Evolutionary conservation across 2,113 vertebrate species (phyloP), one percentile per base, ranked within the genome.

Genomic region (Gila orcuttii): DNA sequence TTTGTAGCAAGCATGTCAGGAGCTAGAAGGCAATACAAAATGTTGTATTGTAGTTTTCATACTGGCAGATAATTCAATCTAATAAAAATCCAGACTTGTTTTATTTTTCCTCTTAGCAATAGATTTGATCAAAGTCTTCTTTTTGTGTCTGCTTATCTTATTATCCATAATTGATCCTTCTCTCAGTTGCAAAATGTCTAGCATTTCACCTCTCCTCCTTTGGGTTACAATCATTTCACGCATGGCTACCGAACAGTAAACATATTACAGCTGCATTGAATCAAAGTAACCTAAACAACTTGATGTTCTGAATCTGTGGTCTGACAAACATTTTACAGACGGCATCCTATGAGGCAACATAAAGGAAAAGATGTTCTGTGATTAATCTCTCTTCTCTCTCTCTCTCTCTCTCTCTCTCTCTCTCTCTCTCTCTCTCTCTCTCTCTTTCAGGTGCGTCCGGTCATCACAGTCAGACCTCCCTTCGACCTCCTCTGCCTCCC

Each of bases 401-500:
- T 79, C 86, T 36, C 33, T 55, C 86, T 92, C 87, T 89, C 47
- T 79, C 86, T 33, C 12, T 55, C 45, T 47, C 47, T 79, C 86
- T 73, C 17, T 50, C 21, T 17, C 5, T 69, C 5, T 33, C 12
- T 55, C 45, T 47, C 47, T 79, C 86, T 79, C 86, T 36, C 33
- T 55, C 86, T 92, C 87, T 89, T 21, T 2, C 89, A 97, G 96
- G 96, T 79, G 95, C 96, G 88, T 93, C 95, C 69, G 96, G 96
- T 78, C 96, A 97, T 88, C 96, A 96, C 92, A 96, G 96, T 92
- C 96, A 97, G 92, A 95, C 96, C 2, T 96, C 95, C 0, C 93
- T 96, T 90, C 92, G 96, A 86, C 96, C 96, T 0, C 96, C 96
- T 50, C 93, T 97, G 75, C 90, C 91, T 2, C 96, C 96, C 4